Evolutionary conservation across 2,797 vertebrate species (phyloP), one percentile per base, ranked within the genome.

Genomic region (Serranus cabrilla): DNA sequence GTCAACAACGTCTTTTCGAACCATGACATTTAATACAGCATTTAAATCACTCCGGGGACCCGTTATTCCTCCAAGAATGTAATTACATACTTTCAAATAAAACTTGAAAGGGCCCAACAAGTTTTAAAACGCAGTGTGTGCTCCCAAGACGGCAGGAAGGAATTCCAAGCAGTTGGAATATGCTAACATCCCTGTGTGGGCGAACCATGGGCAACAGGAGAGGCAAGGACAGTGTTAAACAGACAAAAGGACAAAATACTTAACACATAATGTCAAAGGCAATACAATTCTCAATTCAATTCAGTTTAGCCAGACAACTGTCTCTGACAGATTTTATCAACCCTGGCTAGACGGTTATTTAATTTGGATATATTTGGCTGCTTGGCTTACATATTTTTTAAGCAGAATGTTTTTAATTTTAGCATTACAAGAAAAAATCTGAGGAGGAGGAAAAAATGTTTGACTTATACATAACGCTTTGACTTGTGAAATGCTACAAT

Each of bases 21-120:
- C 94, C 90, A 90, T 96, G 96, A 96, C 95, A 96, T 97, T 97
- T 97, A 98, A 99, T 98, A 96, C 96, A 93, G 93, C 94, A 94
- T 95, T 95, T 97, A 98, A 98, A 98, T 99, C 97, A 96, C 95
- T 93, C 93, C 88, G 79, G 95, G 92, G 96, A 97, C 96, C 96
- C 96, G 95, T 97, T 97, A 96, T 96, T 97, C 96, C 95, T 96
- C 95, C 95, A 97, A 98, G 97, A 99, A 99, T 98, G 97, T 96
- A 98, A 98, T 98, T 97, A 97, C 97, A 98, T 97, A 97, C 96
- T 97, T 97, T 98, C 96, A 98, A 98, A 99, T 98, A 97, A 99
- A 99, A 99, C 97, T 96, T 99, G 97, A 98, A 99, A 99, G 97
- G 94, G 93, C 91, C 94, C 96, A 97, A 96, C 97, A 96, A 97